Evolutionary conservation across 2,888 invertebrate species (phyloP), one percentile per base, ranked within the genome.

Genomic region (Cerastoderma edule): DNA sequence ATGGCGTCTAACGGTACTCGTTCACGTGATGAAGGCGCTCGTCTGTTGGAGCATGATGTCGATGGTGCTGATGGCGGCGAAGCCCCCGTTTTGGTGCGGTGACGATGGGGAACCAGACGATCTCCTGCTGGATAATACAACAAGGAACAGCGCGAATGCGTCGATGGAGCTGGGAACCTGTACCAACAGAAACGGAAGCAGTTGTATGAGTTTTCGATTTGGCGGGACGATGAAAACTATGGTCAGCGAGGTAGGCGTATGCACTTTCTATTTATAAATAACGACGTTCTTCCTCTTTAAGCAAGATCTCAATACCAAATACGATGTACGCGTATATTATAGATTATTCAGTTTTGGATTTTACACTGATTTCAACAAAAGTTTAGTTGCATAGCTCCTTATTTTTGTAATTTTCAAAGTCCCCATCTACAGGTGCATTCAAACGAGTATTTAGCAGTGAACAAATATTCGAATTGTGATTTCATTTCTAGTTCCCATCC

Each of bases 11-110:
- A 60, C 33, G 3, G 27, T 78, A 1, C 16, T 74, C 19, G 67
- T 70, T 4, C 78, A 78, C 48, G 22, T 70, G 0, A 73, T 70
- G 56, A 78, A 78, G 48, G 74, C 67, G 2, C 39, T 74, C 24
- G 46, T 69, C 24, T 78, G 78, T 50, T 78, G 73, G 67, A 78
- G 70, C 32, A 24, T 67, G 10, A 67, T 63, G 39, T 39, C 48
- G 24, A 70, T 78, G 63, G 32, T 74, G 1, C 44, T 74, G 16
- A 56, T 74, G 27, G 28, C 78, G n/a, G 67, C 70, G 16, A 56
- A 70, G 28, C 73, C 78, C 13, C 22, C 32, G 6, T 78, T 53
- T 53, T 32, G 46, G 13, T 78, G 78, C 44, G 48, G n/a, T 28
- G 63, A 35, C 27, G 27, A 33, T n/a, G 27, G 13, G 13, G 13